Evolutionary conservation across 2,888 invertebrate genomes (phyloP), one percentile per base, ranked within the genome.

Genomic region (Oegoconia quadripuncta): DNA sequence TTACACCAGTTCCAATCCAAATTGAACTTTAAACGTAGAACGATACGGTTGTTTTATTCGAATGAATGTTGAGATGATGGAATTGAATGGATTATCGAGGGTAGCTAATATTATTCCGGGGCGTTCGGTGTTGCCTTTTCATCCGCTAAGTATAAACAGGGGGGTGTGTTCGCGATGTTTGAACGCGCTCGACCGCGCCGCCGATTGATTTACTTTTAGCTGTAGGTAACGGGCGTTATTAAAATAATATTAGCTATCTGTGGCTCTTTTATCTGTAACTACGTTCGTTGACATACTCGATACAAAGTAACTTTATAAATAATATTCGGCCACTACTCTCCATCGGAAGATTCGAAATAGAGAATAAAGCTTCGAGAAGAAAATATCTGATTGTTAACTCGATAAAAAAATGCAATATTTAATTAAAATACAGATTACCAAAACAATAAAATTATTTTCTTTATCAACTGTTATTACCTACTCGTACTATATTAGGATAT

Each of bases 21-120:
- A 73, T 44, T 59, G 42, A 48, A 55, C 68, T 62, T 58, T 77
- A 65, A 41, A 1, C 2, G 15, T 29, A 20, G n/a, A 12, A 31
- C 16, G 17, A 57, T 72, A 75, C 46, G 61, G 61, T 55, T 48
- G 56, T 69, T 74, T 71, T 54, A 38, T 31, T 41, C 39, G 46
- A 41, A 13, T 39, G 41, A 37, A 23, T 14, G 39, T 41, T 22
- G 42, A 59, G 64, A 64, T 66, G 73, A 64, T 65, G 64, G 66
- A 73, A 79, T 79, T 74, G 77, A 73, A 60, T 66, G 73, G 73
- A 74, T 82, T 79, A 84, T 84, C 70, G 78, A 82, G 86, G 86
- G 84, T 80, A 76, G 86, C 86, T 86, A 86, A 86, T 87, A 83
- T 86, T 86, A 86, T 87, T 82, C 77, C 75, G 82, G 84, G 84